These are phyloP conservation scores for Drosophila cardini DNA, from an alignment of 1,140 invertebrate species.

Conservation along the genomic window DNA sequence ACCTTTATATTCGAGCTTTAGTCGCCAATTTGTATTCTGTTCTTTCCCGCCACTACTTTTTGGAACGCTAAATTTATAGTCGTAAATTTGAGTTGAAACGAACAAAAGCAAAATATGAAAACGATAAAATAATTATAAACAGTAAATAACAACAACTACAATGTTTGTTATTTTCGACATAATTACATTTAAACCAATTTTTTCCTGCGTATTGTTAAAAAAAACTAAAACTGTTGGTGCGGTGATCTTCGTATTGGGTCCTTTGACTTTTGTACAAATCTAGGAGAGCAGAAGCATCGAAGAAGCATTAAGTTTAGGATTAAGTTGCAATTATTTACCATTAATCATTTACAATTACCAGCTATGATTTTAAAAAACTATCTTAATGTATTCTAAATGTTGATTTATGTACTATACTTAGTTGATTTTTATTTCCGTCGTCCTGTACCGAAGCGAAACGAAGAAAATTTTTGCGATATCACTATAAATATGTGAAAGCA, in stretches of 20 bases:
- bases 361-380: slow-evolving; percentile 45
- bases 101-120: slow-evolving; percentile 43
- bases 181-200: slow-evolving; percentile 42
- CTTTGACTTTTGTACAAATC: slow-evolving; percentile 47
- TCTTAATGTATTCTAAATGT: slow-evolving; percentile 50
- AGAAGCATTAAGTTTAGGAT: slow-evolving; percentile 46
- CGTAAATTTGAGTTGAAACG: slow-evolving; percentile 52
- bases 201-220: slow-evolving; percentile 12
- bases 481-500: slow-evolving; percentile 33
- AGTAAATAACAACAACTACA: slow-evolving; percentile 8
- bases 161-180: slow-evolving; percentile 40
- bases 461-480: slow-evolving; percentile 45
- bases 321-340: slow-evolving; percentile 57
- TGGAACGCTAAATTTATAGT: slow-evolving; percentile 64
- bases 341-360: slow-evolving; percentile 54
- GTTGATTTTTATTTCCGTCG: slow-evolving; percentile 44
- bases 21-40: slow-evolving; percentile 45
- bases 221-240: slow-evolving; percentile 30
- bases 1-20: slow-evolving; percentile 45
- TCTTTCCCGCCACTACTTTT: slow-evolving; percentile 35
- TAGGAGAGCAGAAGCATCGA: slow-evolving; percentile 12
- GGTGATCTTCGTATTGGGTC: slow-evolving; percentile 18
- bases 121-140: slow-evolving; percentile 31
- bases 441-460: slow-evolving; percentile 34
- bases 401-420: slow-evolving; percentile 57